Percentiles rank a stretch among this genome's conserved stretches.
These are phyloP conservation scores for Lateolabrax maculatus DNA, from an alignment of 2,797 vertebrate species.

Conservation along the genomic window DNA sequence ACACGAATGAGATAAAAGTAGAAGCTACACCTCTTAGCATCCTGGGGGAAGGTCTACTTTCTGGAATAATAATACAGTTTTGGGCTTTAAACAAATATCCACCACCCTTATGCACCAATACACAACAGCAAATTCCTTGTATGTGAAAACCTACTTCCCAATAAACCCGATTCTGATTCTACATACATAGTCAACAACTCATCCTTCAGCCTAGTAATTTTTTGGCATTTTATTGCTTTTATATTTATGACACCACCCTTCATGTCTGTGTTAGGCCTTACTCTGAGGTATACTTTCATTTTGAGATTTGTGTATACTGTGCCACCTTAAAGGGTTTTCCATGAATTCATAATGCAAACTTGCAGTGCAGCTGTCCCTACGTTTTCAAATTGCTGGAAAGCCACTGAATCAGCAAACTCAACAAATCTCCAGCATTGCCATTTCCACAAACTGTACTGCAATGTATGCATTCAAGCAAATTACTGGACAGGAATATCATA, in stretches of 20 bases:
- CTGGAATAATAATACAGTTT: not conserved
- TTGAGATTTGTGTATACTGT: not conserved
- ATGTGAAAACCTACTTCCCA: no score
- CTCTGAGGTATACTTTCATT: not conserved
- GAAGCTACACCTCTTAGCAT: not conserved
- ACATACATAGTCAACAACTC: not conserved
- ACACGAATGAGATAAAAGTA: constrained; percentile 12
- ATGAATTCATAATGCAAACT: not conserved
- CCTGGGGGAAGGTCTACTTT: not conserved
- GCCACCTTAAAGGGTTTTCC: not conserved
- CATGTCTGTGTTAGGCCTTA: not conserved
- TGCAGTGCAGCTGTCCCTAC: not conserved
- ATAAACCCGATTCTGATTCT: no score
- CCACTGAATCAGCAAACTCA: constrained; percentile 2
- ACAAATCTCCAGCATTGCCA: not conserved
- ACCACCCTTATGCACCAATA: not conserved
- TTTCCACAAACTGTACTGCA: not conserved
- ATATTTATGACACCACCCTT: not conserved
- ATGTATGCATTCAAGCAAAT: not conserved
- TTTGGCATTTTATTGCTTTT: not conserved
- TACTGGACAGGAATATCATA: not conserved
- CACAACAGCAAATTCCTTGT: no score
- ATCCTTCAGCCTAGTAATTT: not conserved
- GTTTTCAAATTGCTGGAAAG: not conserved
- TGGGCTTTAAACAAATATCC: not conserved